Conservation (phyloP, 2,113 vertebrate genomes). For the Syrmaticus mikado region DNA sequence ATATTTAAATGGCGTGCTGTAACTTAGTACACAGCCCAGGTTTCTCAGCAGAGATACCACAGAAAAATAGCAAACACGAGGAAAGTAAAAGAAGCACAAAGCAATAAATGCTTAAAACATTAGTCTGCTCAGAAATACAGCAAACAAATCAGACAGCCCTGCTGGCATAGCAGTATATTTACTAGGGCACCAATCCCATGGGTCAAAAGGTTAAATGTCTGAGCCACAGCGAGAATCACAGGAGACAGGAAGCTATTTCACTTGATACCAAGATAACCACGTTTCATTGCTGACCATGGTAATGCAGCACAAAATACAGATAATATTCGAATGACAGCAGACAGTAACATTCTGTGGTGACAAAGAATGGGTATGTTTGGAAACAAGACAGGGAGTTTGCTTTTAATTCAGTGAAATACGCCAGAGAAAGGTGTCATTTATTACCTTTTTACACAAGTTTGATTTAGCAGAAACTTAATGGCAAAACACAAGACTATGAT, state of each 20-base stretch:
- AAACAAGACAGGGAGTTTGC: neutral
- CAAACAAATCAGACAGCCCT: neutral
- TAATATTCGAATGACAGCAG: slow-evolving; percentile 39
- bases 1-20: neutral
- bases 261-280: slow-evolving; percentile 48
- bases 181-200: neutral
- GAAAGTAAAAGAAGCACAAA: neutral
- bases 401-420: no score
- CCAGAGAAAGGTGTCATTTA: no score
- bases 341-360: neutral
- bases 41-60: neutral
- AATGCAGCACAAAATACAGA: neutral
- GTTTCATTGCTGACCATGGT: slow-evolving; percentile 24
- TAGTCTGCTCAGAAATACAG: neutral
- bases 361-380: neutral
- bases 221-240: slow-evolving; percentile 19
- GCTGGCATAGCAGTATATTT: slow-evolving; percentile 30
- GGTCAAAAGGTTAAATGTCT: slow-evolving; percentile 60
- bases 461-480: no score
- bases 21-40: neutral
- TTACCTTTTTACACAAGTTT: no score
- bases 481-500: no score
- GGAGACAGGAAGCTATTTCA: slow-evolving; percentile 52
- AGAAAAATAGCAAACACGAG: neutral
- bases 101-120: neutral